Conservation (phyloP, 2,797 vertebrate genomes). For the Apodemus agrarius region DNA sequence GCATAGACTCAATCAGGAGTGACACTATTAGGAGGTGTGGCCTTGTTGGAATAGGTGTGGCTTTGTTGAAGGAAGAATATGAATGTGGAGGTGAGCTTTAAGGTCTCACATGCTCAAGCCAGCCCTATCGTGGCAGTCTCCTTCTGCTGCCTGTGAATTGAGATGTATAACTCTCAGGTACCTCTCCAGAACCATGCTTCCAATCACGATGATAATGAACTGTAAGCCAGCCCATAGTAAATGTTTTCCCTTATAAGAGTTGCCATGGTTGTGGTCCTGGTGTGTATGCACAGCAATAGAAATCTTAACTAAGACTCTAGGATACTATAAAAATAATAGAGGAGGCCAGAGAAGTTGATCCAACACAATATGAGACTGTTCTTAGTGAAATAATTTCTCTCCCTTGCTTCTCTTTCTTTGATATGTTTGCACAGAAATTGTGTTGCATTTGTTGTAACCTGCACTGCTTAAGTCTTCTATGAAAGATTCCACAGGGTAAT, state of each 20-base stretch:
- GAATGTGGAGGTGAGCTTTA: background rate
- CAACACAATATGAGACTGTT: background rate
- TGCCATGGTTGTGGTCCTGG: background rate
- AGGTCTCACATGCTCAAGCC: background rate
- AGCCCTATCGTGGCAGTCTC: background rate
- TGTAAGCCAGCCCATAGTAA: background rate
- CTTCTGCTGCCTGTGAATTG: background rate
- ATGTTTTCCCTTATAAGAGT: background rate
- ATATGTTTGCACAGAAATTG: background rate
- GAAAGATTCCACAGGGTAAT: conserved; percentile 3
- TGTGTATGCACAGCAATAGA: background rate
- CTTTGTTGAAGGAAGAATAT: background rate
- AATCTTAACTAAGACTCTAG: background rate
- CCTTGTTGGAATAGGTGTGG: background rate
- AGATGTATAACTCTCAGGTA: background rate
- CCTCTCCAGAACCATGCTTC: background rate
- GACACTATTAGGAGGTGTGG: background rate
- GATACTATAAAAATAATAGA: background rate
- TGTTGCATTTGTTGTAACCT: background rate
- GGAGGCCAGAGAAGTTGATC: background rate
- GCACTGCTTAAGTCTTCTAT: background rate
- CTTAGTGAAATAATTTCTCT: background rate
- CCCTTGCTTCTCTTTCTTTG: background rate
- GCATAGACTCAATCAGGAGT: background rate
- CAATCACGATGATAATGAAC: background rate